phyloP scores from a whole-genome alignment of 2,797 vertebrate species.

The Anguilla marmorata region DNA sequence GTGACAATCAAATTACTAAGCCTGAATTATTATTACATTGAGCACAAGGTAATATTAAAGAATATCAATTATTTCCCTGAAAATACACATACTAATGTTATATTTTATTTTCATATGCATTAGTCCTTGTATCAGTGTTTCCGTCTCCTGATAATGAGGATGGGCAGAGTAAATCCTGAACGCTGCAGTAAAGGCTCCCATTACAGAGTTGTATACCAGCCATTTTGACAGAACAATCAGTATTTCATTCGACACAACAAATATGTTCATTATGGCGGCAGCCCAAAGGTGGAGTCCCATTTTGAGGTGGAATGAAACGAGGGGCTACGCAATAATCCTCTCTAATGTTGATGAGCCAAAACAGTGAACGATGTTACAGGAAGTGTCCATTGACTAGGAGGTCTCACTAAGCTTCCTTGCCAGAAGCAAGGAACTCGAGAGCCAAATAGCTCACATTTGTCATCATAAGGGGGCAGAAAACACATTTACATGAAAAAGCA shows the following conservation, averaged over 20 bases:
- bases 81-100: background rate
- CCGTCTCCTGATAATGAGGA: background rate
- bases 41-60: background rate
- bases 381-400: background rate
- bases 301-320: background rate
- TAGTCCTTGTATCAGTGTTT: background rate
- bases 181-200: background rate
- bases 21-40: background rate
- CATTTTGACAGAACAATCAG: background rate
- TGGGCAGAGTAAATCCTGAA: background rate
- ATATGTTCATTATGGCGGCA: background rate
- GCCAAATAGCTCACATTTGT: constrained; percentile 61
- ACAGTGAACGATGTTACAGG: background rate
- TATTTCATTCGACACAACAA: background rate
- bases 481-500: constrained; percentile 57
- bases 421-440: constrained; percentile 43
- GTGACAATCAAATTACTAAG: background rate
- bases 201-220: background rate
- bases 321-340: background rate
- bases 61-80: background rate
- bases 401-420: constrained; percentile 54
- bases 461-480: constrained; percentile 55
- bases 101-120: background rate
- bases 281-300: background rate
- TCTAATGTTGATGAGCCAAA: background rate